Conservation (phyloP, 2,888 invertebrate genomes). For the Invenusta paracnida region DNA sequence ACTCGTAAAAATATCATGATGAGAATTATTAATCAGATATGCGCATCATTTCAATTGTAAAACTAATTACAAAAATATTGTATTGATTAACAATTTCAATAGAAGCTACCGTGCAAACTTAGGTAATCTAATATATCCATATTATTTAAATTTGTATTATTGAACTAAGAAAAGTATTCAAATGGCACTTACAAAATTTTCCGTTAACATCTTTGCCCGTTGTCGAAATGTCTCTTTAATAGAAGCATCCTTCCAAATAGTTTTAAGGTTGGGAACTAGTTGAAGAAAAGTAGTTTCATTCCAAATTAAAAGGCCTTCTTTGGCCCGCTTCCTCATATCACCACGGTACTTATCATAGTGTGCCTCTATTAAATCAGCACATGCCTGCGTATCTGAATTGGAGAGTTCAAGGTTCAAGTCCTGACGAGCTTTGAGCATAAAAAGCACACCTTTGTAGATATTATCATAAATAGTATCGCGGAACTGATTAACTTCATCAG, state of each 20-base stretch:
- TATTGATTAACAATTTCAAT: too few species aligned
- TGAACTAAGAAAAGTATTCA: too few species aligned
- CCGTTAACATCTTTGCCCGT: conserved; percentile 37
- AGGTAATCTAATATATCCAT: too few species aligned
- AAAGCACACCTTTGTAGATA: conserved; percentile 40
- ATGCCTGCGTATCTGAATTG: not conserved
- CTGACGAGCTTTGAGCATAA: conserved; percentile 37
- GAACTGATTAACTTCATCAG: conserved; percentile 16
- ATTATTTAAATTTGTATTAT: too few species aligned
- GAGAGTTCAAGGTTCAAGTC: not conserved
- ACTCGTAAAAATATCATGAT: too few species aligned
- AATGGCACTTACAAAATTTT: conserved; percentile 36
- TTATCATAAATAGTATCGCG: conserved; percentile 41
- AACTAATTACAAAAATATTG: too few species aligned
- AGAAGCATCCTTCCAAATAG: conserved; percentile 34
- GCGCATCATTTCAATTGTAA: too few species aligned
- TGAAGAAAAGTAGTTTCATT: conserved; percentile 27
- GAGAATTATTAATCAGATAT: too few species aligned
- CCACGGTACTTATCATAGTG: conserved; percentile 14
- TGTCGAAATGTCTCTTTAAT: conserved; percentile 39
- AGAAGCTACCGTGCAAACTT: too few species aligned
- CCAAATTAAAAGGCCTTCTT: conserved; percentile 35
- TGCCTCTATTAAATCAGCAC: not conserved
- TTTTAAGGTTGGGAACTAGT: conserved; percentile 32
- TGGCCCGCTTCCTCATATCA: not conserved